Evolutionary conservation across 2,113 vertebrate genomes (phyloP).

Genomic region (Trichomycterus rosablanca): DNA sequence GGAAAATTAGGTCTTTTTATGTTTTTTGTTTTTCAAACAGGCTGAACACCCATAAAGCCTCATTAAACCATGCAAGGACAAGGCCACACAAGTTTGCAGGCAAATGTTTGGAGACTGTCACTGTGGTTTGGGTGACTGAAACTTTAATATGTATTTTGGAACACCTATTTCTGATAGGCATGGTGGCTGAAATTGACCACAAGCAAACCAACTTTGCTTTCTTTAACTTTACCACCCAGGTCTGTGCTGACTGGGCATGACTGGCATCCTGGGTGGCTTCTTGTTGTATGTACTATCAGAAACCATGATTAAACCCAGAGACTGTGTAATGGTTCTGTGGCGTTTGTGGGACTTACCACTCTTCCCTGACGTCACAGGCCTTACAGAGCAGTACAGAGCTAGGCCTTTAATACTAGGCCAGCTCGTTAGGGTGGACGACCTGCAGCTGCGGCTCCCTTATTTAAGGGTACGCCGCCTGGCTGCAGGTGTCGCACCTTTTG

Average conservation of each 20-base stretch:
- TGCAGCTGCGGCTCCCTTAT: too few species aligned
- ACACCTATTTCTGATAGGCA: neutral
- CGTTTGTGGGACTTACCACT: too few species aligned
- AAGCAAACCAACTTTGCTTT: neutral
- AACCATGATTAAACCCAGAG: conserved; percentile 6
- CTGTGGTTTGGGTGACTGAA: neutral
- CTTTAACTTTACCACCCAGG: conserved; percentile 49
- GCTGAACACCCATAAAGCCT: conserved; percentile 9
- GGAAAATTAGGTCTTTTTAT: too few species aligned
- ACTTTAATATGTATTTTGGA: neutral
- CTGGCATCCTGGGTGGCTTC: conserved; percentile 47
- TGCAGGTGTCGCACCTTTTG: too few species aligned
- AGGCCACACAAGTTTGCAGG: neutral
- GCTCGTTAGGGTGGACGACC: too few species aligned
- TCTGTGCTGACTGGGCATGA: conserved; percentile 46
- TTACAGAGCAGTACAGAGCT: too few species aligned
- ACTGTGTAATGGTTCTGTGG: too few species aligned
- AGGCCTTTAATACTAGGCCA: too few species aligned
- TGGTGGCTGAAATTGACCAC: neutral
- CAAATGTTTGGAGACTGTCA: neutral
- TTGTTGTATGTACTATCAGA: neutral
- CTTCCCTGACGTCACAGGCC: too few species aligned
- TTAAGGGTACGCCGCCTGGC: too few species aligned
- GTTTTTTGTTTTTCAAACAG: too few species aligned
- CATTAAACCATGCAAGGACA: neutral